Evolutionary conservation across 2,888 invertebrate species (phyloP), one percentile per base, ranked within the genome.

Genomic region (Schrankia costaestrigalis): DNA sequence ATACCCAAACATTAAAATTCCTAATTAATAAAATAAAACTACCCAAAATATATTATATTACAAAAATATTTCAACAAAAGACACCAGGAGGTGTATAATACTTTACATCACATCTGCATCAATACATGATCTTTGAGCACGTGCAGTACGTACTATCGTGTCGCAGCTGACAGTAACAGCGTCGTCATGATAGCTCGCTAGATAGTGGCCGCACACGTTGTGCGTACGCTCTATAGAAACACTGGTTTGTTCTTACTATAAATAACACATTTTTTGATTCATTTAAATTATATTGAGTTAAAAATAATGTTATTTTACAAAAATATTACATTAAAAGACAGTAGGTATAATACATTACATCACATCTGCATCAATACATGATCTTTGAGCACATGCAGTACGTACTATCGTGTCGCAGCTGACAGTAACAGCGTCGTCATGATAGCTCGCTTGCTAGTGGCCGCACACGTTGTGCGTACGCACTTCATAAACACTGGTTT

Each of bases 181-280:
- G 69, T 71, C 67, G 63, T 67, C 68, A 67, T 60, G 79, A 79
- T 79, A 81, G 65, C 62, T 62, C 39, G 52, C 60, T 56, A 68
- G 78, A 77, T 76, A 77, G 17, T 47, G 79, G 43, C 82, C 85
- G 73, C 85, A 85, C 84, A 83, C 81, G 81, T 71, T 53, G 78
- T 54, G 37, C 36, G 31, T 39, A 47, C 49, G 46, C 45, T 46
- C 35, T 36, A 32, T 38, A 32, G 38, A 43, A 44, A 15, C 43
- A 52, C 50, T 48, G 52, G 62, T 51, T 41, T 41, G 44, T 57
- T 22, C 12, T 21, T 13, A 23, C 10, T 22, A 10, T 8, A 8
- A 22, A 10, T 10, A n/a, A n/a, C 10, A 22, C n/a, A n/a, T n/a
- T n/a, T n/a, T n/a, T n/a, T n/a, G n/a, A n/a, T n/a, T n/a, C n/a